Percentiles rank a stretch among this genome's conserved stretches.
These are phyloP conservation scores for Hydropsyche betteni DNA, from an alignment of 2,888 invertebrate genomes.

Conservation along the genomic window DNA sequence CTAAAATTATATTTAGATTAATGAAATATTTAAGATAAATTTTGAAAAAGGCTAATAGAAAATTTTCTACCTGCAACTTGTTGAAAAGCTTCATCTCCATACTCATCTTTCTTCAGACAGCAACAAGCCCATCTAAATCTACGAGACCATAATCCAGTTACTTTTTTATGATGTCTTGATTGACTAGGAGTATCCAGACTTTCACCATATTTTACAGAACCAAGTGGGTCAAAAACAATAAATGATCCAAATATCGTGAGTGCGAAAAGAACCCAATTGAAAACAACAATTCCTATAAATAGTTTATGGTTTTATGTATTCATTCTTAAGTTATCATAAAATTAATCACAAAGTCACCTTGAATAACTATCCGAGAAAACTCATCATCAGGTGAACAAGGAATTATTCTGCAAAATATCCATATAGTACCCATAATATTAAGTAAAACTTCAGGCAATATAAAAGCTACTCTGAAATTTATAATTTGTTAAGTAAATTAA, in stretches of 20 bases:
- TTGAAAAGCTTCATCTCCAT: conserved; percentile 80
- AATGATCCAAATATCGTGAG: conserved; percentile 78
- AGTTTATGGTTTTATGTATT: conserved; percentile 40
- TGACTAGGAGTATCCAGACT: conserved; percentile 72
- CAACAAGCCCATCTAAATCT: conserved; percentile 81
- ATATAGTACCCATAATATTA: conserved; percentile 83
- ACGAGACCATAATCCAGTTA: conserved; percentile 77
- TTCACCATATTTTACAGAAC: conserved; percentile 72
- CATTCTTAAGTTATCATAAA: neutral
- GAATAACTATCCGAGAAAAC: conserved; percentile 76
- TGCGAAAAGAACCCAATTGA: conserved; percentile 82
- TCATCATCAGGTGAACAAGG: conserved; percentile 73
- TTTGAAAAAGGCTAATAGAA: conserved; percentile 23
- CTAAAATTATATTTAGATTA: conserved; percentile 58
- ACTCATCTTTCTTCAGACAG: conserved; percentile 76
- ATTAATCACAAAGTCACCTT: conserved; percentile 64
- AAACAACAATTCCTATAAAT: conserved; percentile 74
- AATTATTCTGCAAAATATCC: conserved; percentile 79
- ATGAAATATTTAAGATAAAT: neutral
- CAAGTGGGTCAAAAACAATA: conserved; percentile 84
- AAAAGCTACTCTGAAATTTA: conserved; percentile 72
- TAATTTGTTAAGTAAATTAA: conserved; percentile 31
- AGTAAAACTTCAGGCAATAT: conserved; percentile 81
- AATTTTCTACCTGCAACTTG: conserved; percentile 74
- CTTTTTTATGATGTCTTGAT: conserved; percentile 73